Percentiles rank a stretch among this genome's conserved stretches.
phyloP scores from a whole-genome alignment of 2,888 invertebrate genomes.

The Erebia palarica region DNA sequence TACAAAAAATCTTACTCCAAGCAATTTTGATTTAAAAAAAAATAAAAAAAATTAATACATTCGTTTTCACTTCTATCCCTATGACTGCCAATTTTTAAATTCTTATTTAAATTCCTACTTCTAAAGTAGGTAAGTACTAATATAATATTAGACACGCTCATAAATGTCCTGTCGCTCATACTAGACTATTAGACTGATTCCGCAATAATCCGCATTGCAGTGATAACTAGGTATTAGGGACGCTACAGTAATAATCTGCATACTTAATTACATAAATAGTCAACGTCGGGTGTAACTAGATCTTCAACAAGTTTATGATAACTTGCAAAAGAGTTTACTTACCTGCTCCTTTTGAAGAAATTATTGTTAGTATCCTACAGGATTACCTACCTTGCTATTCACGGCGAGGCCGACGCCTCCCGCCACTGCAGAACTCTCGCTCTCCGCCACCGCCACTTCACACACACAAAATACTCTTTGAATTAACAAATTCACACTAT shows the following conservation, averaged over 20 bases:
- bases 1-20: too few relatives aligned
- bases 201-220: constrained; percentile 5
- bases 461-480: constrained; percentile 24
- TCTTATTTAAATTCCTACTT: too few relatives aligned
- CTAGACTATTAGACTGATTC: background rate
- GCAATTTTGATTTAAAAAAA: too few relatives aligned
- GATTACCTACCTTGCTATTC: constrained; percentile 69
- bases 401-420: constrained; percentile 80
- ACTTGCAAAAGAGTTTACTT: background rate
- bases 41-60: too few relatives aligned
- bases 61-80: too few relatives aligned
- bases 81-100: too few relatives aligned
- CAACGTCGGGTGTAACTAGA: background rate
- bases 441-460: constrained; percentile 71
- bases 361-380: background rate
- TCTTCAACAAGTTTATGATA: background rate
- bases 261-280: background rate
- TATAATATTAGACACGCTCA: too few relatives aligned
- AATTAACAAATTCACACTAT: constrained; percentile 18
- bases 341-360: constrained; percentile 12
- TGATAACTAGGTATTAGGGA: constrained; percentile 8
- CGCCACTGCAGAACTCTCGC: constrained; percentile 67
- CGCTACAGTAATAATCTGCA: too few relatives aligned
- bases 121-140: too few relatives aligned
- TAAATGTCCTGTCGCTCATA: too few relatives aligned